Base-by-base conservation (phyloP, 2,888 invertebrate genomes). In the Rotaria macrura region DNA sequence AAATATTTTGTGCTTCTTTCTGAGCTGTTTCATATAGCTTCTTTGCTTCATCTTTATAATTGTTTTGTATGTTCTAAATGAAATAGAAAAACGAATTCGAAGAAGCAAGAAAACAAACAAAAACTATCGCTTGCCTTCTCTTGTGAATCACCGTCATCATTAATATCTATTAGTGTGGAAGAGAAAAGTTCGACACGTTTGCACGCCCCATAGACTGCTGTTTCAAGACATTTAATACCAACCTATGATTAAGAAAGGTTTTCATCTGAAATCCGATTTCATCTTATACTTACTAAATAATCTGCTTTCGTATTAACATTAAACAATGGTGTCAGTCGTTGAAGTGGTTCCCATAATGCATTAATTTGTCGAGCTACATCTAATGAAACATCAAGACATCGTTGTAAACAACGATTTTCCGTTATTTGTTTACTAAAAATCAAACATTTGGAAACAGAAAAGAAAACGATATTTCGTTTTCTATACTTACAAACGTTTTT, bases 231-330 rank as follows among this genome's bases (percentile, higher is more conserved):
- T 85, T 91, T 89, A 5, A 91, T 91, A 5, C 91, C 92, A 83
- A 90, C 90, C 90, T 91, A 85, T 54, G 10, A 14, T 29, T 10
- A 43, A 7, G 10, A 79, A 43, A 23, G 87, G 85, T 6, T 34
- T 65, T 65, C 5, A 4, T 29, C 14, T 65, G 47, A 55, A 47
- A 7, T 40, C 6, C 1, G 20, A 65, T 20, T n/a, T n/a, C n/a
- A 23, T n/a, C 29, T 25, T 40, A 74, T 52, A 40, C 43, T 34
- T 25, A 79, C 92, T 90, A 92, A 92, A 29, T 92, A 88, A 88
- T 93, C 92, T 40, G 92, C 92, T 87, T 91, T 91, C 88, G 92
- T 92, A 87, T 92, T 91, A 85, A 92, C 89, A 89, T 93, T 93
- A 72, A 91, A 91, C 74, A 92, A 86, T 12, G 88, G 85, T 17